Evolutionary conservation across 2,113 vertebrate species (phyloP).

Genomic region (Prolemur simus): DNA sequence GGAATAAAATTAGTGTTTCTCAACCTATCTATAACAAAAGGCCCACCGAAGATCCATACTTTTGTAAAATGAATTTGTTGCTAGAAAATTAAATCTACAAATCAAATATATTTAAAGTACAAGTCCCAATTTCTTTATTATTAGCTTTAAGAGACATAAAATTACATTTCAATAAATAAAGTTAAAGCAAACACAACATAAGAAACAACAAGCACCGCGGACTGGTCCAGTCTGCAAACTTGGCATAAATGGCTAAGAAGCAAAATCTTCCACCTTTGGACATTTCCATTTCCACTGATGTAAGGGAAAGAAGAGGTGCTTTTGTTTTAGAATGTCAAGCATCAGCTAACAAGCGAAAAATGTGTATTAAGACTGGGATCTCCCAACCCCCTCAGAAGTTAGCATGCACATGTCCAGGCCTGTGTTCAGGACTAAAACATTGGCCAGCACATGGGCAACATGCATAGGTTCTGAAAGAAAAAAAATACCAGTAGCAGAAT

Average conservation of each 20-base stretch:
- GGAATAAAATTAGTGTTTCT: conserved; percentile 8
- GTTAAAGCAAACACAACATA: neutral
- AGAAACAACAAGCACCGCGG: neutral
- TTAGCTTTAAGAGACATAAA: conserved; percentile 50
- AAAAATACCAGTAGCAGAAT: neutral
- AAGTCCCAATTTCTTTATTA: conserved; percentile 1
- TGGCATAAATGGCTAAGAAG: neutral
- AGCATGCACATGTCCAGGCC: neutral
- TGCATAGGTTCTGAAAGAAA: neutral
- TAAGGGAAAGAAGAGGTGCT: neutral
- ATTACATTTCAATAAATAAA: conserved; percentile 17
- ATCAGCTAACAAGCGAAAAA: neutral
- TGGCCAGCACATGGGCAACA: neutral
- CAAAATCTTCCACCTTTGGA: neutral
- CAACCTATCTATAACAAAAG: neutral
- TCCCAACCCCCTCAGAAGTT: neutral
- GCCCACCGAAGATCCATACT: neutral
- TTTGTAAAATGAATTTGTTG: neutral
- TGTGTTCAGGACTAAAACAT: neutral
- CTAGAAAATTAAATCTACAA: conserved; percentile 46
- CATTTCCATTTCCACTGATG: neutral
- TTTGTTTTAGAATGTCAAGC: neutral
- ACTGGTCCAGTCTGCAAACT: neutral
- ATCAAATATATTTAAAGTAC: conserved; percentile 33
- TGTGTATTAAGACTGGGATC: neutral